Evolutionary conservation across 2,888 invertebrate species (phyloP), one percentile per base, ranked within the genome.

Genomic region (Pomacea canaliculata): DNA sequence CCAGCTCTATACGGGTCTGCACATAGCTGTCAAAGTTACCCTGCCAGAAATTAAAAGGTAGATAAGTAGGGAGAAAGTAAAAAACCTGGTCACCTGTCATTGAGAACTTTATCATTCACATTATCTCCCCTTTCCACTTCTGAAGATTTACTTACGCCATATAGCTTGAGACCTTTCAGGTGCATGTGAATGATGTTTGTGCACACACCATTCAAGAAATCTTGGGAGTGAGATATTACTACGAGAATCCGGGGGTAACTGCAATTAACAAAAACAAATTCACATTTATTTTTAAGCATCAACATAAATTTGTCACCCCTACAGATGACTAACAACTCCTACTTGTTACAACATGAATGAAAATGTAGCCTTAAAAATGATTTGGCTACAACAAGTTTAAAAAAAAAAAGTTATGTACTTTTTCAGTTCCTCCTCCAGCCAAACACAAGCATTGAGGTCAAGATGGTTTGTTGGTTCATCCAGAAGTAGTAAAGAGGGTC

Each of bases 371-470:
- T 37, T 37, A 37, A 37, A 37, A 37, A 37, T 37, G 37, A 37
- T 37, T 37, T 37, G 37, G 37, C 37, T 37, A 37, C 37, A 37
- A 37, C 37, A 37, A 37, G 37, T 37, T 37, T 37, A 37, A 37
- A 37, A 37, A 37, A 37, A 37, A 37, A 37, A 37, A 19, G 13
- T 12, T 63, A 73, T 93, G 91, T 89, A 96, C 93, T 95, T 94
- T 92, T 97, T 97, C 67, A 99, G 93, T 92, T 99, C 99, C 91
- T 98, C 97, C 91, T 99, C 99, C 76, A 99, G 93, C 99, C 99
- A 99, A 69, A 99, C 99, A 91, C 99, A 99, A 77, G 99, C 99
- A 90, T 99, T 98, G 84, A 99, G 93, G 93, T 94, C 88, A 66
- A 93, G 85, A 86, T 92, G 92, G 81, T 92, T 92, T 13, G 92